Conservation (phyloP, 2,888 invertebrate species). For the Drosophila quinaria region DNA sequence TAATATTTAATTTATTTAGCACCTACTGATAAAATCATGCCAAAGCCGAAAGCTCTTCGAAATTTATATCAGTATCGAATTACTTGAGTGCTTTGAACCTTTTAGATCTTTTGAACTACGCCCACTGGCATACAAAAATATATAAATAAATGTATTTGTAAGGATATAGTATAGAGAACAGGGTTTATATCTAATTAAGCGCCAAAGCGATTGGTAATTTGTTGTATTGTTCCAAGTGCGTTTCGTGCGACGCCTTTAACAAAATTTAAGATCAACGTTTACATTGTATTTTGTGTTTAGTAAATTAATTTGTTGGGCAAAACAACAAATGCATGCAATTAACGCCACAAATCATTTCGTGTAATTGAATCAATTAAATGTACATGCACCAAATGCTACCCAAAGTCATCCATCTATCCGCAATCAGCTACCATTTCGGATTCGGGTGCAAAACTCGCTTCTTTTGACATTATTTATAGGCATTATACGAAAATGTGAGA, state of each 20-base stretch:
- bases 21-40: conserved; percentile 46
- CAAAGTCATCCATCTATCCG: conserved; percentile 70
- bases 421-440: conserved; percentile 35
- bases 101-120: conserved; percentile 19
- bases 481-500: conserved; percentile 5
- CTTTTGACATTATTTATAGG: conserved; percentile 32
- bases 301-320: conserved; percentile 63
- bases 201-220: conserved; percentile 56
- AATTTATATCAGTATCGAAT: conserved; percentile 45
- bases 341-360: conserved; percentile 54
- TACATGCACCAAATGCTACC: conserved; percentile 56
- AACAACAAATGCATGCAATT: conserved; percentile 64
- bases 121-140: conserved; percentile 20
- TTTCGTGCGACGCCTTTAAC: conserved; percentile 37
- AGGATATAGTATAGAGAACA: conserved; percentile 5
- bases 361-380: conserved; percentile 68
- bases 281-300: conserved; percentile 46
- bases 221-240: conserved; percentile 64
- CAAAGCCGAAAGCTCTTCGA: conserved; percentile 21
- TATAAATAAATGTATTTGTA: neutral
- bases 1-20: conserved; percentile 62
- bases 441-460: conserved; percentile 33
- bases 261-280: conserved; percentile 36
- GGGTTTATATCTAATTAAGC: conserved; percentile 58
- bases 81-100: conserved; percentile 50